Evolutionary conservation across 2,113 vertebrate genomes (phyloP), one percentile per base, ranked within the genome.

Genomic region (Seriola dumerili): DNA sequence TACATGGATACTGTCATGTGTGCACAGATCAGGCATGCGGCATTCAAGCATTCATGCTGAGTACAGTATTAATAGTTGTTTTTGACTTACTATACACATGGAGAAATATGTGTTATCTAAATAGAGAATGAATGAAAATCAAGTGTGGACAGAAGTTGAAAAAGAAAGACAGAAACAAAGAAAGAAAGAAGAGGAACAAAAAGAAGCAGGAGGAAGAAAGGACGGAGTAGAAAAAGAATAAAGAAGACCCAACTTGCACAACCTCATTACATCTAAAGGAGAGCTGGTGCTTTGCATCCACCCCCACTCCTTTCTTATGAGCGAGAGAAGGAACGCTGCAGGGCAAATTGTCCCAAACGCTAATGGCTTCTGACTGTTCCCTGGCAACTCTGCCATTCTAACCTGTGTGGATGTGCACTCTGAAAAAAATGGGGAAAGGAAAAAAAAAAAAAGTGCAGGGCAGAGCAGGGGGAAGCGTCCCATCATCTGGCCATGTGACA

Each of bases 361-460:
- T 99, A 99, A 99, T 99, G 97, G 97, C 96, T 99, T 99, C 96
- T 99, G 98, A 99, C 98, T 99, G 97, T 98, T 99, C 97, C 97
- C 96, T 98, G 97, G 98, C 98, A 99, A 99, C 97, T 97, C 96
- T 91, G 95, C 96, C 97, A 97, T 97, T 98, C 97, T 97, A 99
- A 99, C 97, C 97, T 98, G 97, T 96, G 96, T 96, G 94, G 96
- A 98, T 97, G 96, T 97, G 95, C 96, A 96, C 96, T 97, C 96
- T 95, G 95, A 78, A 89, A 84, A 91, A 84, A 91, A 78, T 63
- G 76, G 85, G 81, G 78, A 61, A 69, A 58, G 63, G 59, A 84
- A 77, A 84, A 79, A 81, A 79, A 81, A 89, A 89, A 89, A 91
- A 90, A 90, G 89, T 87, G 76, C 80, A 87, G 88, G 88, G 90